Evolutionary conservation across 1,140 invertebrate genomes (phyloP), one percentile per base, ranked within the genome.

Genomic region (Cepaea nemoralis): DNA sequence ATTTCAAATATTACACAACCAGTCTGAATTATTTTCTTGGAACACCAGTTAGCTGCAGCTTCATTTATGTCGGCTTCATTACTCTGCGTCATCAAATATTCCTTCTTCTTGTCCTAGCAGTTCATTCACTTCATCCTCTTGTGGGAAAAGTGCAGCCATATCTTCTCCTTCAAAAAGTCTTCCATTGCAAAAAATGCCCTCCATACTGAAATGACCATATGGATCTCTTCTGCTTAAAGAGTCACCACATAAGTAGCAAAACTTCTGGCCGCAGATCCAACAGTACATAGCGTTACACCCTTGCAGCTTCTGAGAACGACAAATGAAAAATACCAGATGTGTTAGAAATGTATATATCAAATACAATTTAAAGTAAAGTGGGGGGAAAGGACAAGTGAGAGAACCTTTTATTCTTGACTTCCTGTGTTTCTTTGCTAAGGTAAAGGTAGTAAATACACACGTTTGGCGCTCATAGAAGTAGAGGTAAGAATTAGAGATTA

Each of bases 11-110:
- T n/a, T n/a, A n/a, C n/a, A n/a, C n/a, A n/a, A n/a, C n/a, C n/a
- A n/a, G n/a, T n/a, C n/a, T n/a, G n/a, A n/a, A n/a, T n/a, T n/a
- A n/a, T n/a, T n/a, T n/a, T n/a, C n/a, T n/a, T n/a, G n/a, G n/a
- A n/a, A n/a, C n/a, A n/a, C n/a, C n/a, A n/a, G n/a, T n/a, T n/a
- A n/a, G n/a, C n/a, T n/a, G n/a, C n/a, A n/a, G n/a, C n/a, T n/a
- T n/a, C n/a, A n/a, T n/a, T n/a, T n/a, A n/a, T n/a, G n/a, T n/a
- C n/a, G n/a, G 69, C 22, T 39, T 71, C 35, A 71, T 31, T 19
- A 14, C 16, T 67, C 63, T 39, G 66, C 66, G 70, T 79, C 77
- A 45, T 79, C 77, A 79, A 79, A 79, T 24, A 48, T 48, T 45
- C 77, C 77, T 35, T 79, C 77, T 37, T 79, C 77, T 14, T 16